Percentiles rank a stretch among this genome's conserved stretches.
phyloP scores from a whole-genome alignment of 2,113 vertebrate species.

The Rhombomys opimus region DNA sequence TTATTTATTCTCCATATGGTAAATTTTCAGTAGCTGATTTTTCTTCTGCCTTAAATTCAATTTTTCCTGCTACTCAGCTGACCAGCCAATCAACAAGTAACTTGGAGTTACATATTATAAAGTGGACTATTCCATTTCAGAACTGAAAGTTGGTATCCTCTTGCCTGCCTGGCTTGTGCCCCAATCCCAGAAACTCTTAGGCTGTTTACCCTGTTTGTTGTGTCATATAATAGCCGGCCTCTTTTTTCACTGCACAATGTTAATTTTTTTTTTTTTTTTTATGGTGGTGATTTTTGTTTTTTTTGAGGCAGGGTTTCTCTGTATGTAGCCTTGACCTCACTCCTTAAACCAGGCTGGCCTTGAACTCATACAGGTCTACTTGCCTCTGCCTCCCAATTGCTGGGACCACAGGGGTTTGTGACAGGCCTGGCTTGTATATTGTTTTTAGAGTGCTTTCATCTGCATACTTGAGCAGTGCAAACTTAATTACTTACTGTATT shows the following conservation, averaged over 20 bases:
- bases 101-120: slow-evolving; percentile 27
- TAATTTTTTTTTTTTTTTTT: neutral
- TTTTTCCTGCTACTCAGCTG: slow-evolving; percentile 31
- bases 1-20: slow-evolving; percentile 30
- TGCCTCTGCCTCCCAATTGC: neutral
- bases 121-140: slow-evolving; percentile 41
- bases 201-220: slow-evolving; percentile 28
- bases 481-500: slow-evolving; percentile 55
- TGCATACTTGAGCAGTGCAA: slow-evolving; percentile 42
- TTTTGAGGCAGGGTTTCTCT: neutral
- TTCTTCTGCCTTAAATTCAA: slow-evolving; percentile 20
- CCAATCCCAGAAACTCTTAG: neutral
- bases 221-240: slow-evolving; percentile 7
- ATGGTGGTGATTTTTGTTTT: too few relatives aligned
- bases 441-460: slow-evolving; percentile 64
- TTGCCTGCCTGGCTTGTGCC: neutral
- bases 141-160: slow-evolving; percentile 37
- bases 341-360: neutral
- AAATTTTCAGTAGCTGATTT: slow-evolving; percentile 54
- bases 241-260: slow-evolving; percentile 14
- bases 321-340: neutral
- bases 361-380: neutral
- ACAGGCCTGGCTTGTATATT: neutral
- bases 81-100: slow-evolving; percentile 32
- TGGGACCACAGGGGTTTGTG: neutral